phyloP scores from a whole-genome alignment of 2,797 vertebrate genomes.

The Prionace glauca region DNA sequence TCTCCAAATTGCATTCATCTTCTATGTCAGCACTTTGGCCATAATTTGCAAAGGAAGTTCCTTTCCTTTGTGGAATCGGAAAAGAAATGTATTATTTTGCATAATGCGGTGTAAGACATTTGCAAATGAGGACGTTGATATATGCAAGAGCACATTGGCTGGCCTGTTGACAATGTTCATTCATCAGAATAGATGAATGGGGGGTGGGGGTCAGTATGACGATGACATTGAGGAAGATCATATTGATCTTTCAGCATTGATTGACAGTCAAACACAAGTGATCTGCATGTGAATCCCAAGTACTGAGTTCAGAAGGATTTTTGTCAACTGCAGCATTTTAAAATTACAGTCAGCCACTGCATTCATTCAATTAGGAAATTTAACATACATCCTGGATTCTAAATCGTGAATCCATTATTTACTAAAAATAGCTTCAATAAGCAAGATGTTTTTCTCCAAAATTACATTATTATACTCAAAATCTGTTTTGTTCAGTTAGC shows the following conservation, averaged over 20 bases:
- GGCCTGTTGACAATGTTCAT: constrained; percentile 64
- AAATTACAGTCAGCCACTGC: not conserved
- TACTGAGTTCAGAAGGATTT: not conserved
- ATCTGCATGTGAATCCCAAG: constrained; percentile 1
- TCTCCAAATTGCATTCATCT: not conserved
- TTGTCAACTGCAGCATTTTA: not conserved
- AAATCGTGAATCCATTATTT: not conserved
- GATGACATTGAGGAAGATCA: constrained; percentile 26
- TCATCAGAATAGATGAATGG: constrained; percentile 50
- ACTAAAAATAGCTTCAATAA: not conserved
- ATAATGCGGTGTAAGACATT: constrained; percentile 74
- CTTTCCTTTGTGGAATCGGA: constrained; percentile 60
- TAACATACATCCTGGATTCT: not conserved
- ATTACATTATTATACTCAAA: constrained; percentile 50
- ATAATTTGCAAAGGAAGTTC: constrained; percentile 57
- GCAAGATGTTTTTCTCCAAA: not conserved
- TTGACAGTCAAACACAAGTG: constrained; percentile 29
- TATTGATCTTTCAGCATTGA: constrained; percentile 20
- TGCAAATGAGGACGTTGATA: constrained; percentile 78
- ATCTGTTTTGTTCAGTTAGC: constrained; percentile 43
- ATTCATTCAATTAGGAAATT: not conserved
- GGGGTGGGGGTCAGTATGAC: not conserved
- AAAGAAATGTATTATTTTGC: constrained; percentile 72
- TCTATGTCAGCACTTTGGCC: constrained; percentile 45
- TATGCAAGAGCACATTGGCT: constrained; percentile 64